phyloP scores from a whole-genome alignment of 2,888 invertebrate genomes.

The Sthenelais limicola region DNA sequence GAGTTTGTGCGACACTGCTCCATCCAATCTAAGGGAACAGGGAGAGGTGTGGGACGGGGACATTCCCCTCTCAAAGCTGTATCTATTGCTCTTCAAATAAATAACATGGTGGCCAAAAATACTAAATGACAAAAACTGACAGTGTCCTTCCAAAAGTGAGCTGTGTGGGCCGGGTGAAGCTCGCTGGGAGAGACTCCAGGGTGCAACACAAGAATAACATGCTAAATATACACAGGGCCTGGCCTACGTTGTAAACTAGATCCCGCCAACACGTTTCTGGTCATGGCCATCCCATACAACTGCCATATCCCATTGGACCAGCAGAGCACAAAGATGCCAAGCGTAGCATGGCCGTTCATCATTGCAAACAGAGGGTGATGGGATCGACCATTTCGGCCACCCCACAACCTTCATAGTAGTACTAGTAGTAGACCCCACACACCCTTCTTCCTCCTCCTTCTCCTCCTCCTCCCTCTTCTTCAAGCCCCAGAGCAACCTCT shows the following conservation, averaged over 20 bases:
- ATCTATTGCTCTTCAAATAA: constrained; percentile 42
- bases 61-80: constrained; percentile 25
- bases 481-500: too few species aligned
- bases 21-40: too few species aligned
- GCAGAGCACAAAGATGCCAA: not conserved
- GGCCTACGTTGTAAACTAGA: constrained; percentile 35
- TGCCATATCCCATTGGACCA: constrained; percentile 23
- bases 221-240: constrained; percentile 35
- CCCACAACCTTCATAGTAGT: constrained; percentile 21
- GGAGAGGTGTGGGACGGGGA: constrained; percentile 1
- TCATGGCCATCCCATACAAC: constrained; percentile 29
- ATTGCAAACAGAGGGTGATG: not conserved
- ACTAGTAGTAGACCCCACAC: too few species aligned
- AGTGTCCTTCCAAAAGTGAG: constrained; percentile 37
- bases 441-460: too few species aligned
- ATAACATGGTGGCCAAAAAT: constrained; percentile 40
- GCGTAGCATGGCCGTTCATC: not conserved
- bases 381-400: not conserved
- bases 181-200: constrained; percentile 17
- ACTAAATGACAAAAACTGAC: constrained; percentile 30
- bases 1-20: too few species aligned
- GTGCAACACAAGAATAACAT: constrained; percentile 34
- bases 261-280: constrained; percentile 23
- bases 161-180: not conserved
- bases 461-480: too few species aligned